phyloP scores from a whole-genome alignment of 2,888 invertebrate genomes.

The Brenthis daphne region DNA sequence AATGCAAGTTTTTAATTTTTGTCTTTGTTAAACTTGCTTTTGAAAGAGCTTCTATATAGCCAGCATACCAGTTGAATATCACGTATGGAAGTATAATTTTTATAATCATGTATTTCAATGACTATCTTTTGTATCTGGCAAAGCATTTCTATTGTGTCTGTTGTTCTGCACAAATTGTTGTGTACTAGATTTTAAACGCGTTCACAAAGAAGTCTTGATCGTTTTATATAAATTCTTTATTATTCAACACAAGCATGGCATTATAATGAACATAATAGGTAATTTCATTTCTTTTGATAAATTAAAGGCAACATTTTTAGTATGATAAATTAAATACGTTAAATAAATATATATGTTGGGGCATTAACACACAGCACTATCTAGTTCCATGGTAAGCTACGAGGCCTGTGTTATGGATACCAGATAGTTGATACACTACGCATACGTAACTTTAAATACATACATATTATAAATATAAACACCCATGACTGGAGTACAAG shows the following conservation, averaged over 20 bases:
- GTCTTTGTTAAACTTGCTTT: too few species aligned
- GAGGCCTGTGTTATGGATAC: too few species aligned
- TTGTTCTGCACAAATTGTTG: constrained; percentile 17
- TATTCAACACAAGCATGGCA: constrained; percentile 25
- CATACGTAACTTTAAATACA: too few species aligned
- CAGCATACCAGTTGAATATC: too few species aligned
- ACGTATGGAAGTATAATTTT: neutral
- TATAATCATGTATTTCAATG: constrained; percentile 7
- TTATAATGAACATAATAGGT: constrained; percentile 18
- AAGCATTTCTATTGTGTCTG: constrained; percentile 19
- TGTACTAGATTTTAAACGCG: constrained; percentile 26
- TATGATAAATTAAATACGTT: constrained; percentile 22
- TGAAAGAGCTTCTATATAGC: too few species aligned
- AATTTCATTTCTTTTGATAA: constrained; percentile 22
- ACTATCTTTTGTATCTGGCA: constrained; percentile 9
- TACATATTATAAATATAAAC: too few species aligned
- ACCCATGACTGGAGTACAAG: too few species aligned
- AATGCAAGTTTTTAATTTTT: too few species aligned
- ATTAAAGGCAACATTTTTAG: neutral
- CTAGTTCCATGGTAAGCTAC: too few species aligned
- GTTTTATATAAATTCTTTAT: constrained; percentile 35
- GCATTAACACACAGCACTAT: too few species aligned
- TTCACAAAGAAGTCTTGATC: constrained; percentile 29
- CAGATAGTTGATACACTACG: too few species aligned
- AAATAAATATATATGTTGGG: neutral